Evolutionary conservation across 2,113 vertebrate species (phyloP).

Genomic region (Dromiciops gliroides): DNA sequence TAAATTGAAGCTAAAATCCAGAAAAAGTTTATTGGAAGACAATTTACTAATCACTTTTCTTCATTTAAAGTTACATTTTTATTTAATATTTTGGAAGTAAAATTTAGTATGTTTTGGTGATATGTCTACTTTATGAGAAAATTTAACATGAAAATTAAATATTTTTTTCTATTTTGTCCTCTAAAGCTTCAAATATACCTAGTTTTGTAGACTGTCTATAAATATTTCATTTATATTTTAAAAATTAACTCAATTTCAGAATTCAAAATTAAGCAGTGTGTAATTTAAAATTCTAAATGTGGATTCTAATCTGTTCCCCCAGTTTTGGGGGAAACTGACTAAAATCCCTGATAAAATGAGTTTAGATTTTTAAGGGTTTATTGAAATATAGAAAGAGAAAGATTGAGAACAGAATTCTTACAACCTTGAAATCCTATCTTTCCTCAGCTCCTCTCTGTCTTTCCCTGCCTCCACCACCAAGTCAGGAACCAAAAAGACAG

Average conservation of each 20-base stretch:
- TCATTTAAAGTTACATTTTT: slow-evolving; percentile 6
- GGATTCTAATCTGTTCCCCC: no score
- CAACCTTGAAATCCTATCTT: no score
- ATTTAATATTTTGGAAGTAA: not conserved
- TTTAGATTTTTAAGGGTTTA: no score
- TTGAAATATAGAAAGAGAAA: no score
- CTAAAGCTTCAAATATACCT: not conserved
- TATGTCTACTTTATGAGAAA: not conserved
- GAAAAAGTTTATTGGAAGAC: slow-evolving; percentile 11
- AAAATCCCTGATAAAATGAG: no score
- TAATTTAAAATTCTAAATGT: no score
- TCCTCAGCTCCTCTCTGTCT: no score
- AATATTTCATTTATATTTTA: not conserved
- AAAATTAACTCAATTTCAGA: not conserved
- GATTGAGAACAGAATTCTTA: no score
- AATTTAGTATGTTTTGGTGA: not conserved
- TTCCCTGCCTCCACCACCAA: no score
- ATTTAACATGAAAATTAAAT: not conserved
- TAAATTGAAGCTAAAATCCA: slow-evolving; percentile 47
- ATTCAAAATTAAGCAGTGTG: not conserved
- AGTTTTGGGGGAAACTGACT: no score
- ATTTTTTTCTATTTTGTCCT: not conserved
- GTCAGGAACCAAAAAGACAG: no score
- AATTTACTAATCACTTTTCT: slow-evolving; percentile 1
- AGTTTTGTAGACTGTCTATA: not conserved